These are phyloP conservation scores for Penelope pileata DNA, from an alignment of 2,113 vertebrate species.

Conservation along the genomic window DNA sequence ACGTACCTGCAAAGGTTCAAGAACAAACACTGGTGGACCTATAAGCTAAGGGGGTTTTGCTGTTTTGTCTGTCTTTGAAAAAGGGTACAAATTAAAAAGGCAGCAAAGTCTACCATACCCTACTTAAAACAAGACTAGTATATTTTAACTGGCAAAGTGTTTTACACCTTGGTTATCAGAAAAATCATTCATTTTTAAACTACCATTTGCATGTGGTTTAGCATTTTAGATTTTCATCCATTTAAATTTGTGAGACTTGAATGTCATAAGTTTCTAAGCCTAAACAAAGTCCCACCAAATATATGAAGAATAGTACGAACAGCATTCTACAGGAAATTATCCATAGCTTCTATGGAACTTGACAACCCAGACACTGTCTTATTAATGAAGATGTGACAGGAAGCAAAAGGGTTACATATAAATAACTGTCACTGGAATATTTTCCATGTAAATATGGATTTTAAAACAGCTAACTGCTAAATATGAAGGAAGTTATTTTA, in stretches of 20 bases:
- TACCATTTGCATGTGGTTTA: background rate
- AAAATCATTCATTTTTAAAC: background rate
- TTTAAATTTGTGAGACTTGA: background rate
- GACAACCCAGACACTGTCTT: background rate
- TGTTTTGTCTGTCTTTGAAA: background rate
- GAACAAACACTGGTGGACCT: background rate
- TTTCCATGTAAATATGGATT: background rate
- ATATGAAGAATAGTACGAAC: background rate
- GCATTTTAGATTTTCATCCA: background rate
- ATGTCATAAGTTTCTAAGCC: fast-evolving
- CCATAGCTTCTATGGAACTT: background rate
- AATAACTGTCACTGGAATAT: background rate
- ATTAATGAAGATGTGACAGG: background rate
- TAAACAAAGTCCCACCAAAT: background rate
- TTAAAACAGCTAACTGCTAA: background rate
- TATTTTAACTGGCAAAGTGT: background rate
- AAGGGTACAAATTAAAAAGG: background rate
- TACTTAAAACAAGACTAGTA: background rate
- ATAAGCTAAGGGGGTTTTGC: background rate
- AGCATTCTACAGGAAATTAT: background rate
- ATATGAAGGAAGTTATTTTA: background rate
- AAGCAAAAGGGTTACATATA: background rate
- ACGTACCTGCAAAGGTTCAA: background rate
- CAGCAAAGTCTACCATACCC: background rate
- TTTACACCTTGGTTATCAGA: background rate